Conservation (phyloP, 2,888 invertebrate genomes). For the Trisateles emortualis region DNA sequence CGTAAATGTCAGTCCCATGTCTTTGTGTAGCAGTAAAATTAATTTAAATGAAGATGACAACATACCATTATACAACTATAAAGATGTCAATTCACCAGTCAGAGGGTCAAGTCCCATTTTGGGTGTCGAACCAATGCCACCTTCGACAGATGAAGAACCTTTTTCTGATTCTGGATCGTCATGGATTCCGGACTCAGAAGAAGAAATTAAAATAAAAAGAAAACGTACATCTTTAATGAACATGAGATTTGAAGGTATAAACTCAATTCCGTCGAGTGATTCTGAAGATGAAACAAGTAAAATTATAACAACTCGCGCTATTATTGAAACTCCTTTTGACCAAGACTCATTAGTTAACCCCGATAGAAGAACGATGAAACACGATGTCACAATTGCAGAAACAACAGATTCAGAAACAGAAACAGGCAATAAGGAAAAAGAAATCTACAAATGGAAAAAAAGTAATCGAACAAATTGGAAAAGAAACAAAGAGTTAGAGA, state of each 20-base stretch:
- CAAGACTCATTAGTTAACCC: not conserved
- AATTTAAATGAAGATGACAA: conserved; percentile 15
- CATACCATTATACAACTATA: not conserved
- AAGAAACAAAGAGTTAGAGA: conserved; percentile 10
- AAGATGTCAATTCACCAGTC: not conserved
- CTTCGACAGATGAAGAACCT: conserved; percentile 15
- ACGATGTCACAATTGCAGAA: not conserved
- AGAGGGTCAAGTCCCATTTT: not conserved
- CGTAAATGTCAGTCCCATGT: conserved; percentile 13
- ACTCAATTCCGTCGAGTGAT: not conserved
- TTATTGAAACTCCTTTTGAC: not conserved
- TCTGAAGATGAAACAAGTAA: not conserved
- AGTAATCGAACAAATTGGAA: not conserved
- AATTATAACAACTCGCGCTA: not conserved
- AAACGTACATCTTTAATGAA: conserved; percentile 9
- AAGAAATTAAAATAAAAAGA: conserved; percentile 12
- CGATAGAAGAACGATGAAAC: not conserved
- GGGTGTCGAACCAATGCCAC: conserved; percentile 2
- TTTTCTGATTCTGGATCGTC: conserved; percentile 20
- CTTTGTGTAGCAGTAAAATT: conserved; percentile 15
- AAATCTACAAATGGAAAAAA: not conserved
- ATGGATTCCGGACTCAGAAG: conserved; percentile 19
- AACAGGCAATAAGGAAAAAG: not conserved
- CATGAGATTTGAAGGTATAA: too few species aligned
- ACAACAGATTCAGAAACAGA: not conserved